Evolutionary conservation across 2,113 vertebrate genomes (phyloP), one percentile per base, ranked within the genome.

Genomic region (Acanthisitta chloris): DNA sequence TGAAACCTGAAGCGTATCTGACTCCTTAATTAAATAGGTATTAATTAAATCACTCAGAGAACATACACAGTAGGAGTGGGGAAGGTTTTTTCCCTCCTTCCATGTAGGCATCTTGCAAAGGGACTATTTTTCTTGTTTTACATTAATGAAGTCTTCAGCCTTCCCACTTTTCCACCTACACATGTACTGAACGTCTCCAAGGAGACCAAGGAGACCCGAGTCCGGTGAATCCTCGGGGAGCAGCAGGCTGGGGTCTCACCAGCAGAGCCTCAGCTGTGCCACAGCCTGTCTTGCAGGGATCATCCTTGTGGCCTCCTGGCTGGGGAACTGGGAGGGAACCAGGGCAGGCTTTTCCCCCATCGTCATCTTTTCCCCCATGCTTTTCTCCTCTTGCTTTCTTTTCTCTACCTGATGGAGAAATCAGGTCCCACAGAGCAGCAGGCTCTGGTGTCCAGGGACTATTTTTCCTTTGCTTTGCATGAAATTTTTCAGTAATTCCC

Each of bases 131-230:
- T 98, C 98, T 97, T 98, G 96, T 96, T 98, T 97, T 97, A 98
- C 98, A 97, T 98, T 98, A 98, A 98, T 98, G 98, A 98, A 98
- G 96, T 98, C 98, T 98, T 98, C 97, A 96, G 96, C 97, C 97
- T 98, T 97, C 98, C 98, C 97, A 98, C 98, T 98, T 97, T 97
- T 93, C 96, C 97, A 97, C 98, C 98, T 97, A 98, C 98, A 94
- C 97, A 95, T 98, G 98, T 98, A 97, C 98, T 81, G 96, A 98
- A 97, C 97, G 95, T 98, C 98, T 98, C 98, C 98, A 98, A 97
- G 98, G 98, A 98, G 98, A 98, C 98, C 64, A 97, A 94, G 97
- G 96, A 97, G 93, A 62, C 97, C 93, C 1, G 85, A 96, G 98
- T 98, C 98, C 98, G 55, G 97, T 92, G 94, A 92, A 96, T 97